Evolutionary conservation across 2,888 invertebrate species (phyloP).

Genomic region (Diaperis boleti): DNA sequence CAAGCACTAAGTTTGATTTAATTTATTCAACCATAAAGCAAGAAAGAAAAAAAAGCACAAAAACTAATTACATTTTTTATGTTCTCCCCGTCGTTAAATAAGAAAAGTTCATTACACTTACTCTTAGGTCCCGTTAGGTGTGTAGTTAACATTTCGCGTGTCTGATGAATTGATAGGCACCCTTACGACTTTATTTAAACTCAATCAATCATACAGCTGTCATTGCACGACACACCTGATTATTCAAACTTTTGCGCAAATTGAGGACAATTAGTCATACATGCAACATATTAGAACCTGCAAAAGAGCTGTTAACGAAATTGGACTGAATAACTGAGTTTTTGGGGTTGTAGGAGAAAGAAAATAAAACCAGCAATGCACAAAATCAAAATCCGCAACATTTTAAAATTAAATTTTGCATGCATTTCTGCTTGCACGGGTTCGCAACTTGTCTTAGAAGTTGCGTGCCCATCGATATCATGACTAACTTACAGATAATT

Average conservation of each 20-base stretch:
- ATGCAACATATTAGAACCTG: constrained; percentile 27
- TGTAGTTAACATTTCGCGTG: constrained; percentile 54
- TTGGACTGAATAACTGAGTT: constrained; percentile 1
- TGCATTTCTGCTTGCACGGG: no score
- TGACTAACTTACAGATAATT: no score
- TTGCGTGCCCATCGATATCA: no score
- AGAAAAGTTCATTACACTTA: constrained; percentile 30
- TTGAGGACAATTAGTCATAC: constrained; percentile 32
- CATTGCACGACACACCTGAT: constrained; percentile 53
- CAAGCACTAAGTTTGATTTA: no score
- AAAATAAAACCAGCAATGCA: no score
- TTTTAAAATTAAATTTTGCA: no score
- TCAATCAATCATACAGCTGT: constrained; percentile 61
- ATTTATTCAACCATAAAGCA: no score
- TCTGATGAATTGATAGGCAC: constrained; percentile 54
- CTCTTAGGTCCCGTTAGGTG: constrained; percentile 10
- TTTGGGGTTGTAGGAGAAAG: no score
- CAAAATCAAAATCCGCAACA: no score
- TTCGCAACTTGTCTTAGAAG: no score
- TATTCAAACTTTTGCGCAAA: constrained; percentile 38
- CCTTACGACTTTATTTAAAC: constrained; percentile 62
- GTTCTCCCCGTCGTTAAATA: constrained; percentile 7
- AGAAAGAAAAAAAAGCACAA: no score
- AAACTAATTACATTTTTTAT: no score
- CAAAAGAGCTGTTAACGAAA: constrained; percentile 18